Evolutionary conservation across 1,140 invertebrate species (phyloP).

Genomic region (Macrobrachium rosenbergii): DNA sequence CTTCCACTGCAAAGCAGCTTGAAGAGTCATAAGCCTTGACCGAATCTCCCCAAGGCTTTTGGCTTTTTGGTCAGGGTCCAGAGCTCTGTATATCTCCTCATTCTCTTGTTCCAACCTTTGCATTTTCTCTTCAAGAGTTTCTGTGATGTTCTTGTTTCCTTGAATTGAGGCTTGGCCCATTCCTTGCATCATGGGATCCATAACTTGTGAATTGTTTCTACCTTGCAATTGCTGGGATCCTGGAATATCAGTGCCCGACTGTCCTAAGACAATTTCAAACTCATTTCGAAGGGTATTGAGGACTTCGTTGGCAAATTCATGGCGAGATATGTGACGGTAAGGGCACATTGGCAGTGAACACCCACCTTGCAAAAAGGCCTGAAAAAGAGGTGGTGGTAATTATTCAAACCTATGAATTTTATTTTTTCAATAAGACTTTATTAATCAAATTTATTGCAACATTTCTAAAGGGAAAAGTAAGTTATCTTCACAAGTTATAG

Average conservation of each 20-base stretch:
- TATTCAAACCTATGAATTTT: background rate
- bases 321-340: slow-evolving; percentile 39
- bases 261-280: slow-evolving; percentile 41
- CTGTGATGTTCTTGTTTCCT: slow-evolving; percentile 12
- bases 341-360: slow-evolving; percentile 44
- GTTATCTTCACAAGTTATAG: too few relatives aligned
- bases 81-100: slow-evolving; percentile 6
- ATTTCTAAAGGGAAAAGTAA: background rate
- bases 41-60: background rate
- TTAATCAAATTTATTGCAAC: background rate
- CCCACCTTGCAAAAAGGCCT: slow-evolving; percentile 40
- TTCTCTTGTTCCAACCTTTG: slow-evolving; percentile 16
- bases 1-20: too few relatives aligned
- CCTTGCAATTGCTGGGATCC: background rate
- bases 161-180: background rate
- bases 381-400: background rate
- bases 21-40: too few relatives aligned
- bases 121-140: slow-evolving; percentile 8
- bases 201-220: background rate
- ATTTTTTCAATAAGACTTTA: background rate
- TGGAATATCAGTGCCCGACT: background rate
- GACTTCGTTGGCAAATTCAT: slow-evolving; percentile 43
- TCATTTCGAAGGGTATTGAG: slow-evolving; percentile 42
- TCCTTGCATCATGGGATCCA: slow-evolving; percentile 15
- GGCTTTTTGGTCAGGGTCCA: slow-evolving; percentile 32